A percentile compares a stretch with the other conserved stretches of the same genome.
phyloP scores from a whole-genome alignment of 2,113 vertebrate species.

The Menura novaehollandiae region DNA sequence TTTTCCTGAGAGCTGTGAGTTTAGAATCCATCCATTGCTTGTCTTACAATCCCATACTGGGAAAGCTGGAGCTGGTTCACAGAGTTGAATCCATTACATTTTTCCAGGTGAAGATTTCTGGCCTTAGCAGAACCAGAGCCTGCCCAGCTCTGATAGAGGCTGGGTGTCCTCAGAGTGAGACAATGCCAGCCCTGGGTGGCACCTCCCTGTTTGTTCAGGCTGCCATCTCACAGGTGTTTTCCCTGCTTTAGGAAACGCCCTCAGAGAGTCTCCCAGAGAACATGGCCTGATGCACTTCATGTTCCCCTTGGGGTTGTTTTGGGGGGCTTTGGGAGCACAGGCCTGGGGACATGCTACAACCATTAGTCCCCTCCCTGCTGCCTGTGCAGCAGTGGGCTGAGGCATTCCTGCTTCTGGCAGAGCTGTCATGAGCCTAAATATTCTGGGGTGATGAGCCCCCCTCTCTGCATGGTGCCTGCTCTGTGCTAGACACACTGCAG shows the following conservation, averaged over 20 bases:
- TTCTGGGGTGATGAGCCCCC: not conserved
- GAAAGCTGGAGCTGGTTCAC: not conserved
- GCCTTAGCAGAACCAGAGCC: not conserved
- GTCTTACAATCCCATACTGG: not conserved
- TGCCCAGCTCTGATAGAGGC: not conserved
- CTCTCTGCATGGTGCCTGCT: not conserved
- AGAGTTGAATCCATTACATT: not conserved
- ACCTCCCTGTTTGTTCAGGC: not conserved
- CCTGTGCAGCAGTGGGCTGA: not conserved
- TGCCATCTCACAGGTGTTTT: not conserved
- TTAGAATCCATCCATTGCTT: not conserved
- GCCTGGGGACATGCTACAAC: accelerated
- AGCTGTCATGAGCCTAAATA: not conserved
- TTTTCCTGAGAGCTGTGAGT: not conserved
- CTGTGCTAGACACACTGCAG: not conserved
- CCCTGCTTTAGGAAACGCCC: not conserved
- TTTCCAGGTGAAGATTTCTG: not conserved
- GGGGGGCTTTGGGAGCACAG: not conserved
- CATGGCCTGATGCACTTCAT: not conserved
- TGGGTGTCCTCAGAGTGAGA: not conserved
- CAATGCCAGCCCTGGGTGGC: not conserved
- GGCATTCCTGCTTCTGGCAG: not conserved
- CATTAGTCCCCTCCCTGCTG: not conserved
- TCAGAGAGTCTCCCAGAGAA: not conserved
- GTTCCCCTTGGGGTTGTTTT: not conserved